phyloP scores from a whole-genome alignment of 2,113 vertebrate species.

The Amphilophus citrinellus region DNA sequence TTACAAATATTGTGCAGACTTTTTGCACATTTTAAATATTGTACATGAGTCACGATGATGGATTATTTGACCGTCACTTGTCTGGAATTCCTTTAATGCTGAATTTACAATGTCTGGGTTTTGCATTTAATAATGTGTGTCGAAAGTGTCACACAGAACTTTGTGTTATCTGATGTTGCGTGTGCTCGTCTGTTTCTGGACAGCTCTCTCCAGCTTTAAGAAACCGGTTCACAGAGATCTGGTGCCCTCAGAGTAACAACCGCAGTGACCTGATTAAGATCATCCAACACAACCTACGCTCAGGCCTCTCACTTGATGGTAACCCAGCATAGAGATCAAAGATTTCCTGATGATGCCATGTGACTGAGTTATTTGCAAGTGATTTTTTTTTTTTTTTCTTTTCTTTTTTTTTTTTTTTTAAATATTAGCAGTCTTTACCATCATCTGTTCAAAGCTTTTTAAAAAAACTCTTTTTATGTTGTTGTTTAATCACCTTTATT shows the following conservation, averaged over 20 bases:
- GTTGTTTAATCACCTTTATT: neutral
- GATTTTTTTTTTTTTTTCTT: no score
- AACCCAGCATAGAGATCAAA: conserved; percentile 21
- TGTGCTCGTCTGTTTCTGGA: conserved; percentile 13
- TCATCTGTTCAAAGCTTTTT: no score
- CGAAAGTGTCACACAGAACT: neutral
- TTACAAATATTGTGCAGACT: neutral
- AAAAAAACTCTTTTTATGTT: neutral
- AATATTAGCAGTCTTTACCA: no score
- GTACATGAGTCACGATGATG: neutral
- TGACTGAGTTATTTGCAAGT: neutral
- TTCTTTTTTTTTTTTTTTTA: no score
- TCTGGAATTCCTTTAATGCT: no score
- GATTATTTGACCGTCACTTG: neutral
- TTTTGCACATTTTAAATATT: neutral
- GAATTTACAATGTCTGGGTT: neutral
- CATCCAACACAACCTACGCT: conserved; percentile 89
- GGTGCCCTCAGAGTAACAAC: conserved; percentile 93
- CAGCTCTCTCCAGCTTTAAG: conserved; percentile 96
- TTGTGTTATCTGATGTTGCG: neutral
- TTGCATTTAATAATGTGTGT: neutral
- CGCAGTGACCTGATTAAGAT: conserved; percentile 91
- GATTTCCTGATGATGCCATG: neutral
- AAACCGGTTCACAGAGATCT: conserved; percentile 98
- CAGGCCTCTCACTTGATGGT: conserved; percentile 85